Percentiles rank a stretch among this genome's conserved stretches.
phyloP scores from a whole-genome alignment of 2,797 vertebrate species.

The Periparus ater region DNA sequence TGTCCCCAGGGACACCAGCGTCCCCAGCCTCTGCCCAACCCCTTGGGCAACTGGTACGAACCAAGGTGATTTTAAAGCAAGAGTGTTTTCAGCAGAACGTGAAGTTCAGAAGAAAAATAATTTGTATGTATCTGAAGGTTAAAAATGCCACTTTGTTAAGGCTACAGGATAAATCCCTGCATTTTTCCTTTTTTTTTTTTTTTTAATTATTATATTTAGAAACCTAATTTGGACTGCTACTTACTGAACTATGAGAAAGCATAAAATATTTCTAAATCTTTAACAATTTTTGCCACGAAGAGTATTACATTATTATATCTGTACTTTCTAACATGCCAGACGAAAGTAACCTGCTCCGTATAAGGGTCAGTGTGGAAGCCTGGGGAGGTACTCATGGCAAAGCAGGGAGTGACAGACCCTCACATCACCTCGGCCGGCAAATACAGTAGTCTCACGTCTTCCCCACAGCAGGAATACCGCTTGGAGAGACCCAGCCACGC shows the following conservation, averaged over 20 bases:
- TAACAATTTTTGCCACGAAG: background rate
- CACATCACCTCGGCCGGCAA: background rate
- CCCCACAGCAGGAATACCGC: background rate
- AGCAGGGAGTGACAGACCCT: background rate
- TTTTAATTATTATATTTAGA: background rate
- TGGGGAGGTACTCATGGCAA: background rate
- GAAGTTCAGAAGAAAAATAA: background rate
- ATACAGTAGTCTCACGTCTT: rapidly evolving
- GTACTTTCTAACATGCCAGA: background rate
- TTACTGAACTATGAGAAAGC: background rate
- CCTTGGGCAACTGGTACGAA: background rate
- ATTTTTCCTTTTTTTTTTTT: background rate
- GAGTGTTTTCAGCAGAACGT: background rate
- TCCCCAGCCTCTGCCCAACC: rapidly evolving
- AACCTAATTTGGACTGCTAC: background rate
- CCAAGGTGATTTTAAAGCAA: background rate
- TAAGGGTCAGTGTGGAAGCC: background rate
- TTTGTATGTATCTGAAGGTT: background rate
- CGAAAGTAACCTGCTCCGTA: background rate
- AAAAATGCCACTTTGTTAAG: background rate
- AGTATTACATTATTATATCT: background rate
- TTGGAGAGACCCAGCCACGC: background rate
- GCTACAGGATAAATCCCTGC: background rate
- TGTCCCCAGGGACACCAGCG: rapidly evolving
- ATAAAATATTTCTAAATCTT: background rate